A percentile compares a stretch with the other conserved stretches of the same genome.
phyloP scores from a whole-genome alignment of 2,888 invertebrate species.

The Ypsolopha scabrella region DNA sequence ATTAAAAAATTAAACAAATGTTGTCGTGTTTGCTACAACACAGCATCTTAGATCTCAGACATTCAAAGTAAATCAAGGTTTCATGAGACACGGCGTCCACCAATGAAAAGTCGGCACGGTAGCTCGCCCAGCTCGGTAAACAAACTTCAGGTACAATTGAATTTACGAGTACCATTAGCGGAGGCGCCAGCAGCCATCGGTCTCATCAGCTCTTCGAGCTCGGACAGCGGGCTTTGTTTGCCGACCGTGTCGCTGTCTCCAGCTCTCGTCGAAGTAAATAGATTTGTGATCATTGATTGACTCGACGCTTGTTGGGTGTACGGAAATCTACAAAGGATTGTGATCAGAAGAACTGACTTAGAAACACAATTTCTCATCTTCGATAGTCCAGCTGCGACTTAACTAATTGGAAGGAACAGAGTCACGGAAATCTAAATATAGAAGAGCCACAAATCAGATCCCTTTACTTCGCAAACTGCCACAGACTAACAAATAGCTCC shows the following conservation, averaged over 20 bases:
- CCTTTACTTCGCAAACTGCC: conserved; percentile 28
- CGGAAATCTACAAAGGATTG: no score
- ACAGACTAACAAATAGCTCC: conserved; percentile 39
- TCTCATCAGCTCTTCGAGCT: neutral
- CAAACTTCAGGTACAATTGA: conserved; percentile 17
- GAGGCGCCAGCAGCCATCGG: neutral
- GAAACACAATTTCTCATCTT: neutral
- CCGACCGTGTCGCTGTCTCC: conserved; percentile 5
- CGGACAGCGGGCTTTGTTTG: conserved; percentile 12
- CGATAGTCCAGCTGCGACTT: conserved; percentile 25
- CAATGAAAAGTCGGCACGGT: neutral
- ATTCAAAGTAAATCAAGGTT: neutral
- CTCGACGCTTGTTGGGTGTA: conserved; percentile 6
- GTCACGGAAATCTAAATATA: conserved; percentile 44
- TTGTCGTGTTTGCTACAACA: neutral
- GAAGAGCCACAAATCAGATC: conserved; percentile 33
- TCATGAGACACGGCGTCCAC: neutral
- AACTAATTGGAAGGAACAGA: conserved; percentile 9
- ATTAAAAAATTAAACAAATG: no score
- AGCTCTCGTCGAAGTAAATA: neutral
- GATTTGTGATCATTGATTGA: neutral
- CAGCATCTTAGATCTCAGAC: conserved; percentile 1
- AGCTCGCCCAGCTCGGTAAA: conserved; percentile 19
- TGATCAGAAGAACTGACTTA: neutral
- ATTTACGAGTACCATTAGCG: conserved; percentile 16